Percentiles rank a stretch among this genome's conserved stretches.
phyloP scores from a whole-genome alignment of 2,113 vertebrate genomes.

The Odocoileus hemionus region DNA sequence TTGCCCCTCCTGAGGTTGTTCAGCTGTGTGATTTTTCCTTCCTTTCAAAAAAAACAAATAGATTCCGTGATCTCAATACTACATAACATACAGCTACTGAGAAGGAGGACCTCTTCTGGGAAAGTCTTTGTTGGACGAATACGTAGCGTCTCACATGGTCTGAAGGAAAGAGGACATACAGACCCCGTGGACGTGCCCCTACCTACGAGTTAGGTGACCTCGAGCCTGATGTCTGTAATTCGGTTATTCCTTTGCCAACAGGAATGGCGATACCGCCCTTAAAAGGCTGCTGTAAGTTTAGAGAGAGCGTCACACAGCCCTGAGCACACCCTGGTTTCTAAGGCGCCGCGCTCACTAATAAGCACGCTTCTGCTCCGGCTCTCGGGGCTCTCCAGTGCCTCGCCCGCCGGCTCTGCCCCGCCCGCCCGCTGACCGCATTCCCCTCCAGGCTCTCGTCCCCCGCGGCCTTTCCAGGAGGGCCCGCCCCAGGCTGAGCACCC shows the following conservation, averaged over 20 bases:
- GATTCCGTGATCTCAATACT: neutral
- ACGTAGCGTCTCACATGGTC: neutral
- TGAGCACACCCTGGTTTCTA: neutral
- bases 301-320: neutral
- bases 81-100: neutral
- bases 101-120: neutral
- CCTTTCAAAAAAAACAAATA: neutral
- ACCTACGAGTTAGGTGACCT: neutral
- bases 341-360: accelerated
- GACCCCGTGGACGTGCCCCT: no score
- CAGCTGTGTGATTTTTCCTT: neutral
- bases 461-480: no score
- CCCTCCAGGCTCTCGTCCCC: neutral
- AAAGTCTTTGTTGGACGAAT: neutral
- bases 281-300: neutral
- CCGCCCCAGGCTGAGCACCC: neutral
- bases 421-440: accelerated
- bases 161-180: neutral
- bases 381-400: neutral
- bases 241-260: neutral
- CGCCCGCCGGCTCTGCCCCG: neutral
- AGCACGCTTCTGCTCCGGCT: neutral
- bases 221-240: neutral
- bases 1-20: neutral
- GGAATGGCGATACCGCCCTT: neutral